Conservation (phyloP, 2,113 vertebrate genomes). For the Prunella fulvescens region DNA sequence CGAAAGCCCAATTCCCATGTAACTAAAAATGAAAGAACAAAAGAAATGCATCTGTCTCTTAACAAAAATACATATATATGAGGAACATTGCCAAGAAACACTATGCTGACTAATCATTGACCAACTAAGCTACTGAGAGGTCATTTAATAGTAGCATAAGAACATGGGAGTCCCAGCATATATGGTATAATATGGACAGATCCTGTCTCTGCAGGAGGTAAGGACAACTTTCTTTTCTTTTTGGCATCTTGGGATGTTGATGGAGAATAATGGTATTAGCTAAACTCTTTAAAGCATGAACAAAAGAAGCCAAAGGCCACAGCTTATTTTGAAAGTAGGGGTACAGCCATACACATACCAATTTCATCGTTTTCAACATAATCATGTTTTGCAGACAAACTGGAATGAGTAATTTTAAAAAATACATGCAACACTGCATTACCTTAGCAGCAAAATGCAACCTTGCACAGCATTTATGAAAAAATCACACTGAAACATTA, state of each 20-base stretch:
- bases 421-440: not conserved
- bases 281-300: not conserved
- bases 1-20: conserved; percentile 99
- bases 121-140: not conserved
- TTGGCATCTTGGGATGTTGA: not conserved
- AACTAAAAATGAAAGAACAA: conserved; percentile 75
- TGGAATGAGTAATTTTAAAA: not conserved
- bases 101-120: not conserved
- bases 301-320: not conserved
- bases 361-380: not conserved
- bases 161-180: not conserved
- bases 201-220: not conserved
- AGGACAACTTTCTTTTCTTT: not conserved
- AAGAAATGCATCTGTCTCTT: conserved; percentile 4
- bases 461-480: not conserved
- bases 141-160: not conserved
- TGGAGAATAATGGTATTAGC: not conserved
- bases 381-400: not conserved
- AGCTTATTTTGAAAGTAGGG: not conserved
- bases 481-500: not conserved
- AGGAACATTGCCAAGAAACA: not conserved
- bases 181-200: not conserved
- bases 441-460: not conserved
- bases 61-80: not conserved
- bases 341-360: not conserved